Percentiles rank a stretch among this genome's conserved stretches.
phyloP scores from a whole-genome alignment of 2,797 vertebrate species.

The Mallotus villosus region DNA sequence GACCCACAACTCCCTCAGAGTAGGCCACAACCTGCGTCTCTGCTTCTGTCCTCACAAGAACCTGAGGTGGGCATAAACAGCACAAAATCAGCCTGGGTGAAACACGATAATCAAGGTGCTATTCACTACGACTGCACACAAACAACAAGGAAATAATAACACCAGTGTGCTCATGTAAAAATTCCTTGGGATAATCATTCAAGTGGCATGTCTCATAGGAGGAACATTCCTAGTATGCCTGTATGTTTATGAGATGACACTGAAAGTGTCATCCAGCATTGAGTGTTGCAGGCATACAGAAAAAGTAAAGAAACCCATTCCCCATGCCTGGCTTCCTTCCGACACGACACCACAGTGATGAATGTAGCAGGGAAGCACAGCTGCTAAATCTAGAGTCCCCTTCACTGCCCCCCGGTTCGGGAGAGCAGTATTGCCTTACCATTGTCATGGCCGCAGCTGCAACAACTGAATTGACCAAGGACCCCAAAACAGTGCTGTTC shows the following conservation, averaged over 20 bases:
- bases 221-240: neutral
- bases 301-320: constrained; percentile 34
- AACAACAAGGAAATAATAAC: neutral
- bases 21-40: constrained; percentile 83
- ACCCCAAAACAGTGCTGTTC: constrained; percentile 83
- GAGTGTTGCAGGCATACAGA: constrained; percentile 38
- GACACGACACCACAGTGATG: constrained; percentile 12
- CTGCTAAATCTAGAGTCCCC: neutral
- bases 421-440: constrained; percentile 70
- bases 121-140: neutral
- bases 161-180: neutral
- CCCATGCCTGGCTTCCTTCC: constrained; percentile 15
- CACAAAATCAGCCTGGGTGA: neutral
- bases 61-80: constrained; percentile 61
- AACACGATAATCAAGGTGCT: neutral
- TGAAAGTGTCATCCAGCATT: constrained; percentile 4
- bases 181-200: neutral
- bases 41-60: constrained; percentile 80
- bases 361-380: constrained; percentile 31
- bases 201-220: neutral
- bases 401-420: neutral
- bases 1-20: constrained; percentile 80
- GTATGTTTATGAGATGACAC: constrained; percentile 13
- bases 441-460: constrained; percentile 86
- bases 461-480: constrained; percentile 78